Percentiles rank a stretch among this genome's conserved stretches.
phyloP scores from a whole-genome alignment of 2,797 vertebrate species.

The Taenioides sp. region DNA sequence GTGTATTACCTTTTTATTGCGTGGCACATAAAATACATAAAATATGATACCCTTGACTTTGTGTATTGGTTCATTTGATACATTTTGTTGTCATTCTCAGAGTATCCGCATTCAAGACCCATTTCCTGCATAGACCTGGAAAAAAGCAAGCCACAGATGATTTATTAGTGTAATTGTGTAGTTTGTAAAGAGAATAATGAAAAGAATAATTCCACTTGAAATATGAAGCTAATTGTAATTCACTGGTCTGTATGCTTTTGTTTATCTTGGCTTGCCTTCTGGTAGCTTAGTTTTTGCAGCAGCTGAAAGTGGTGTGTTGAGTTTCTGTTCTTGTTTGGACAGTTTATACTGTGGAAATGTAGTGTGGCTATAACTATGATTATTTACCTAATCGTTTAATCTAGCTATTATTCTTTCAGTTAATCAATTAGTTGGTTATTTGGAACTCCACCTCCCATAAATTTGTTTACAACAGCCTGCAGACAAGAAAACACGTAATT shows the following conservation, averaged over 20 bases:
- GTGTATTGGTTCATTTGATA: background rate
- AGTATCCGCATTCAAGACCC: conserved; percentile 8
- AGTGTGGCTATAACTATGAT: no score
- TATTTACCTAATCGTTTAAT: background rate
- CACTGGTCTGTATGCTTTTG: background rate
- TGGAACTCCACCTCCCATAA: background rate
- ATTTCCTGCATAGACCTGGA: conserved; percentile 24
- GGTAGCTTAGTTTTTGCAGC: background rate
- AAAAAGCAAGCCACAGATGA: conserved; percentile 19
- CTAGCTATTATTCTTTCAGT: background rate
- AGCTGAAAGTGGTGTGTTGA: background rate
- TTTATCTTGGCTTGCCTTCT: background rate
- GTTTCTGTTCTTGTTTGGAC: background rate
- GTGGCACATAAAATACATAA: background rate
- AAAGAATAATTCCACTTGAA: background rate
- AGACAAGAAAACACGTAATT: conserved; percentile 10
- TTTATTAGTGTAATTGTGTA: conserved; percentile 32
- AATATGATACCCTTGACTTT: background rate
- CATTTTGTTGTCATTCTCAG: background rate
- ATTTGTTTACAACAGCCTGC: background rate
- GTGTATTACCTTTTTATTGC: background rate
- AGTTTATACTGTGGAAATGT: background rate
- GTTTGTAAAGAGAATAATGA: conserved; percentile 16
- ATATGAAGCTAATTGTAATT: background rate
- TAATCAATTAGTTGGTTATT: no score